Evolutionary conservation across 2,797 vertebrate genomes (phyloP), one percentile per base, ranked within the genome.

Genomic region (Chromobotia macracanthus): DNA sequence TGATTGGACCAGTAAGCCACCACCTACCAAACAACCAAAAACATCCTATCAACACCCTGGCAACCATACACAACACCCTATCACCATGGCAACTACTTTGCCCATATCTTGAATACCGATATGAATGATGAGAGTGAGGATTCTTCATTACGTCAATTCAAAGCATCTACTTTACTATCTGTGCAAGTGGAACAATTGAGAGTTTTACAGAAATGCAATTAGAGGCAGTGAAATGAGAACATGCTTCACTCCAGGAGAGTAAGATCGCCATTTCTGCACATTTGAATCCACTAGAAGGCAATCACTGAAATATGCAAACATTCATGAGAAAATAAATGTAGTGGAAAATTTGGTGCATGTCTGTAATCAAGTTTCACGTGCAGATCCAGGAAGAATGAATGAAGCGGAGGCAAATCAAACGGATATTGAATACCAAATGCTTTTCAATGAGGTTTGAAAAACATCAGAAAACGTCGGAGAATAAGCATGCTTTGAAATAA

Each of bases 291-390:
- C 84, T 81, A 77, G 88, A 87, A 90, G 90, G 90, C 91, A 91
- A 93, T 93, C 90, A 88, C 55, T 1, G 82, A 88, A 91, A 91
- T 90, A 87, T 89, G 89, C 89, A 88, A 92, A 92, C 88, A 90
- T 92, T 93, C 91, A 92, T 89, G 87, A 89, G 90, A 88, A 90
- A 89, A 91, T 90, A 90, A 93, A 91, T 87, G 89, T 89, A 83
- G 84, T 87, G 89, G 91, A 93, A 92, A 90, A 87, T 87, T 79
- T 77, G 90, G 88, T 88, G 79, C 86, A 88, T 89, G 87, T 88
- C 89, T 82, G 90, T 89, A 91, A 90, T 92, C 87, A 86, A 90
- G 86, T 92, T 90, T 88, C 80, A 79, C 87, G 90, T 84, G 86
- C 86, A 87, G 86, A 85, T 78, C 89, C 35, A 86, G 82, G 81